Percentiles rank a stretch among this genome's conserved stretches.
phyloP scores from a whole-genome alignment of 2,888 invertebrate species.

The Heteropelma amictum region DNA sequence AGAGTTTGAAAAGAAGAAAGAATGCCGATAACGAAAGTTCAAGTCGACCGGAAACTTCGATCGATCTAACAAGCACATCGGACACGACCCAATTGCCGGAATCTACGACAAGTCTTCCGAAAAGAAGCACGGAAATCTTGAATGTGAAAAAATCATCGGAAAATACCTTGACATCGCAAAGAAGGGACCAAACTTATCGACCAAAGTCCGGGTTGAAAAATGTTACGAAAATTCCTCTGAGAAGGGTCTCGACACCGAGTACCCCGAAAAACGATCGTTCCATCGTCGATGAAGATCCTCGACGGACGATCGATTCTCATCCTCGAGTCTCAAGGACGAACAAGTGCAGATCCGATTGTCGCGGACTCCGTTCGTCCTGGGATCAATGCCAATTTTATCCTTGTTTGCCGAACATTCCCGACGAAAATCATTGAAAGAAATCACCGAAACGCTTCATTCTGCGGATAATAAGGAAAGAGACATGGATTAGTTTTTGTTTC shows the following conservation, averaged over 20 bases:
- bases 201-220: not conserved
- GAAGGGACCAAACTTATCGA: too few species aligned
- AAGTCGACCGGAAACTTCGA: not conserved
- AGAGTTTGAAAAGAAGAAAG: constrained; percentile 14
- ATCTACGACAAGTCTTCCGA: not conserved
- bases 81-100: not conserved
- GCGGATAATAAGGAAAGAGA: not conserved
- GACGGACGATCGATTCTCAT: too few species aligned
- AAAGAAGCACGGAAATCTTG: not conserved
- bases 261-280: not conserved
- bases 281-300: too few species aligned
- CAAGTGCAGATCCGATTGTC: constrained; percentile 9
- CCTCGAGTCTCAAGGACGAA: not conserved
- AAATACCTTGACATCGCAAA: too few species aligned
- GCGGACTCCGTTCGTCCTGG: not conserved
- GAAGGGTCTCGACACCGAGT: not conserved
- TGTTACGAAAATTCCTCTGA: not conserved
- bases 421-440: not conserved
- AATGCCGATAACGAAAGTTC: not conserved
- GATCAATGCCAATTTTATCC: not conserved
- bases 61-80: not conserved
- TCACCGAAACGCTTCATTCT: not conserved
- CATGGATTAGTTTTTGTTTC: not conserved
- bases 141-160: not conserved
- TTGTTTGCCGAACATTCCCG: not conserved